A percentile compares a stretch with the other conserved stretches of the same genome.
phyloP scores from a whole-genome alignment of 2,797 vertebrate species.

The Sebastes taczanowskii region DNA sequence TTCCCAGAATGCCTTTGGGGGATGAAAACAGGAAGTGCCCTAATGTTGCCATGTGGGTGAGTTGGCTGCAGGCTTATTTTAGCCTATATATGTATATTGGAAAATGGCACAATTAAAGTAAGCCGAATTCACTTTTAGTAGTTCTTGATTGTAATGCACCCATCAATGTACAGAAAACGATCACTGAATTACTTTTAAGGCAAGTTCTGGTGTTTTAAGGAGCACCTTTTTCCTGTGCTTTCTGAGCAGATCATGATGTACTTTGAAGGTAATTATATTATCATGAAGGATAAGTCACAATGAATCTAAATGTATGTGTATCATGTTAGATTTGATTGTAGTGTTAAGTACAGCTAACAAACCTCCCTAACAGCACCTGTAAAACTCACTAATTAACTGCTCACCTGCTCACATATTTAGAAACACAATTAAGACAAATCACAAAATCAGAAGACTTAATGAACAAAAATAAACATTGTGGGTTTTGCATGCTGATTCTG shows the following conservation, averaged over 20 bases:
- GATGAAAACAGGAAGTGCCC: too few relatives aligned
- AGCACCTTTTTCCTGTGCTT: neutral
- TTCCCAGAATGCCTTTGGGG: too few relatives aligned
- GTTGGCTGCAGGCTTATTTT: neutral
- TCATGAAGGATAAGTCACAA: neutral
- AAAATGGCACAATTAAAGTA: neutral
- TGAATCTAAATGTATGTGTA: neutral
- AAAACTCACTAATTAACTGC: neutral
- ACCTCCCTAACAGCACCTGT: neutral
- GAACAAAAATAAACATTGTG: neutral
- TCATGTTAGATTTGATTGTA: neutral
- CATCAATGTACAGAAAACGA: too few relatives aligned
- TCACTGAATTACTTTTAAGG: too few relatives aligned
- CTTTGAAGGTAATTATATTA: neutral
- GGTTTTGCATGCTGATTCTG: neutral
- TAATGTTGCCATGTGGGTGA: too few relatives aligned
- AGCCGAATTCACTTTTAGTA: neutral
- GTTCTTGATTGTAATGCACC: accelerated
- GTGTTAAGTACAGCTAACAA: too few relatives aligned
- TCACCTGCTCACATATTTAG: neutral
- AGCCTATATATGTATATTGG: neutral
- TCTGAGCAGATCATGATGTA: neutral
- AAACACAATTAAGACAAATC: neutral
- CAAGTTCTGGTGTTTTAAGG: neutral
- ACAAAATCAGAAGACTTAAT: neutral